A percentile compares a stretch with the other conserved stretches of the same genome.
Evolutionary conservation across 2,113 vertebrate species (phyloP).

Genomic region (Xiphophorus couchianus): DNA sequence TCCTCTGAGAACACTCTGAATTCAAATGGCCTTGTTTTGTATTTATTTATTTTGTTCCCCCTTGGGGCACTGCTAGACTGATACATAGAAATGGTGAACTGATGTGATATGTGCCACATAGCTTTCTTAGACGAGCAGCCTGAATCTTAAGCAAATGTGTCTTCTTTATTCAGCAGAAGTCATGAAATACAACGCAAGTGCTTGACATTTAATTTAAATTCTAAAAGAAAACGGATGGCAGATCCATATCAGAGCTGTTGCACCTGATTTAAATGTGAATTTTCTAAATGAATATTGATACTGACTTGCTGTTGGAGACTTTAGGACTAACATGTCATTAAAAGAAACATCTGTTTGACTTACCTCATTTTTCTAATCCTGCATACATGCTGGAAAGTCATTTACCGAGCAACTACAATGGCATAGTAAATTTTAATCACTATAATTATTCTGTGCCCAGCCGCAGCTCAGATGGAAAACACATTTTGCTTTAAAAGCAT

Average conservation of each 20-base stretch:
- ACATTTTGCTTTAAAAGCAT: slow-evolving; percentile 47
- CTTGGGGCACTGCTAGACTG: slow-evolving; percentile 17
- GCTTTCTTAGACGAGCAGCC: slow-evolving; percentile 36
- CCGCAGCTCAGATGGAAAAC: slow-evolving; percentile 39
- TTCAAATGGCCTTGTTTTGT: slow-evolving; percentile 57
- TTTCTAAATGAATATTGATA: slow-evolving; percentile 44
- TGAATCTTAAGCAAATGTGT: slow-evolving; percentile 45
- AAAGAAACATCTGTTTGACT: slow-evolving; percentile 34
- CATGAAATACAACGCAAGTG: slow-evolving; percentile 26
- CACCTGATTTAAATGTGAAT: slow-evolving; percentile 22
- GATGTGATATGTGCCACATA: slow-evolving; percentile 34
- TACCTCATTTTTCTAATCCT: slow-evolving; percentile 51
- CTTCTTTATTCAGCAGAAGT: slow-evolving; percentile 15
- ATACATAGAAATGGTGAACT: slow-evolving; percentile 55
- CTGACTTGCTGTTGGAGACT: not conserved
- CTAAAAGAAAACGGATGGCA: slow-evolving; percentile 26
- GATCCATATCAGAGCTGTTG: slow-evolving; percentile 3
- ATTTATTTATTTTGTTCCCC: slow-evolving; percentile 56
- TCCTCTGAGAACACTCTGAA: slow-evolving; percentile 45
- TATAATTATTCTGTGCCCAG: slow-evolving; percentile 40
- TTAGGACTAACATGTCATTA: slow-evolving; percentile 48
- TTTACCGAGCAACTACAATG: slow-evolving; percentile 28
- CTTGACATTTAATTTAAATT: slow-evolving; percentile 31
- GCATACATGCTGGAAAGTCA: slow-evolving; percentile 36
- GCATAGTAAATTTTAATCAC: slow-evolving; percentile 50